Percentiles rank a stretch among this genome's conserved stretches.
These are phyloP conservation scores for Ctenoplectra terminalis DNA, from an alignment of 1,140 invertebrate species.

Conservation along the genomic window DNA sequence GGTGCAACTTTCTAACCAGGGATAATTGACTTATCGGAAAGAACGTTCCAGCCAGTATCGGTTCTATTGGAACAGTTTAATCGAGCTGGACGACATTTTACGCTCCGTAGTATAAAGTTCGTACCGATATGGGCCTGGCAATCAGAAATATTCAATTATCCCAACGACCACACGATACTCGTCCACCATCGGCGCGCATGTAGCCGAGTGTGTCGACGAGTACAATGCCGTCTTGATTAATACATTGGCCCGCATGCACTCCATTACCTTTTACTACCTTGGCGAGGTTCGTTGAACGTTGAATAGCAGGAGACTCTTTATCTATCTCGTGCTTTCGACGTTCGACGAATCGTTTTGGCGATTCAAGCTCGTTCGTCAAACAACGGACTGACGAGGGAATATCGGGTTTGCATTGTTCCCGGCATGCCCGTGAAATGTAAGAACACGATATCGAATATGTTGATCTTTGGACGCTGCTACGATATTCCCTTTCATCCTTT, in stretches of 20 bases:
- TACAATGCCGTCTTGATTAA: constrained; percentile 63
- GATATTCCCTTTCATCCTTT: constrained; percentile 26
- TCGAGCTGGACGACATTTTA: constrained; percentile 32
- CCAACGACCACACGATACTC: constrained; percentile 55
- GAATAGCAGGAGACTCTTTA: constrained; percentile 46
- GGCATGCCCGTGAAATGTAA: constrained; percentile 19
- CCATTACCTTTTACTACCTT: constrained; percentile 45
- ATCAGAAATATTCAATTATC: constrained; percentile 58
- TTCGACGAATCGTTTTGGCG: constrained; percentile 56
- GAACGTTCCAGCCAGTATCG: not conserved
- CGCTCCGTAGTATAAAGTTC: constrained; percentile 1
- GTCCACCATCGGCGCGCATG: not conserved
- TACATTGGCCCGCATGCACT: constrained; percentile 52
- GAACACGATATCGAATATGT: constrained; percentile 6
- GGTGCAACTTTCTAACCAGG: constrained; percentile 43
- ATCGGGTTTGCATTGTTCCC: constrained; percentile 35
- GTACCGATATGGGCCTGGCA: not conserved
- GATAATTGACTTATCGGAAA: constrained; percentile 57
- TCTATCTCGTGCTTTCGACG: constrained; percentile 54
- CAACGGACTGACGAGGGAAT: constrained; percentile 49
- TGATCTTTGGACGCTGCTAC: not conserved
- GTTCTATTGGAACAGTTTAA: constrained; percentile 34
- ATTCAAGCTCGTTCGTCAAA: constrained; percentile 58
- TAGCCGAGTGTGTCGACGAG: constrained; percentile 38
- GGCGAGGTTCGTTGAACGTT: constrained; percentile 57